Conservation (phyloP, 2,888 invertebrate species). For the Xestia ashworthii region DNA sequence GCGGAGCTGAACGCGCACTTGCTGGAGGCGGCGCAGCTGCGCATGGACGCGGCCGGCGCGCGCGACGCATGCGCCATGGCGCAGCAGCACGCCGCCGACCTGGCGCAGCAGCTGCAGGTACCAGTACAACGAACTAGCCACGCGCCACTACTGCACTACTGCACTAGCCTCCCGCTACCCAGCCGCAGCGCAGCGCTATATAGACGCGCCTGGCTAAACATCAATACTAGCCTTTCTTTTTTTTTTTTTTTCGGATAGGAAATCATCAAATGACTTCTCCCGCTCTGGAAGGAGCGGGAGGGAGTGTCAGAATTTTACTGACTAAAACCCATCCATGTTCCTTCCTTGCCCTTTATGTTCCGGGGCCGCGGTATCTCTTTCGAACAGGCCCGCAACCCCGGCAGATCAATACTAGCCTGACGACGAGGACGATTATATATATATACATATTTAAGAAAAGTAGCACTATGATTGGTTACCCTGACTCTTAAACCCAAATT, state of each 20-base stretch:
- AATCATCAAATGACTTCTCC: too few relatives aligned
- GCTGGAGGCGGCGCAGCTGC: conserved; percentile 84
- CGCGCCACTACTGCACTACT: conserved; percentile 12
- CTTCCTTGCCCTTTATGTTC: too few relatives aligned
- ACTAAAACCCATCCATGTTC: too few relatives aligned
- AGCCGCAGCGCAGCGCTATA: conserved; percentile 82
- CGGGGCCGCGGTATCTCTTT: too few relatives aligned
- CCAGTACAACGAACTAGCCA: conserved; percentile 55
- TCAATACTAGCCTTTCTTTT: not conserved
- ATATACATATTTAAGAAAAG: too few relatives aligned
- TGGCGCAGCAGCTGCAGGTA: conserved; percentile 89
- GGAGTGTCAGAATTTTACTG: too few relatives aligned
- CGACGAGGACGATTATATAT: too few relatives aligned
- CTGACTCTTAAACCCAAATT: not conserved
- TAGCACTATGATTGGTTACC: not conserved
- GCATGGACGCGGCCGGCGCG: conserved; percentile 86
- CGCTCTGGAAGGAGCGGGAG: too few relatives aligned
- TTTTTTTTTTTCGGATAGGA: too few relatives aligned
- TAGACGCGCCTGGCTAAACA: not conserved
- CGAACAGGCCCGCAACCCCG: too few relatives aligned
- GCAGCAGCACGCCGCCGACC: conserved; percentile 87
- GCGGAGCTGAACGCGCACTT: conserved; percentile 79
- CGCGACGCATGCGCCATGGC: conserved; percentile 84
- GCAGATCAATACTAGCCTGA: too few relatives aligned
- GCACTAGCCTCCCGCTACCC: conserved; percentile 65